Evolutionary conservation across 1,140 invertebrate species (phyloP), one percentile per base, ranked within the genome.

Genomic region (Brachionus rotundiformis): DNA sequence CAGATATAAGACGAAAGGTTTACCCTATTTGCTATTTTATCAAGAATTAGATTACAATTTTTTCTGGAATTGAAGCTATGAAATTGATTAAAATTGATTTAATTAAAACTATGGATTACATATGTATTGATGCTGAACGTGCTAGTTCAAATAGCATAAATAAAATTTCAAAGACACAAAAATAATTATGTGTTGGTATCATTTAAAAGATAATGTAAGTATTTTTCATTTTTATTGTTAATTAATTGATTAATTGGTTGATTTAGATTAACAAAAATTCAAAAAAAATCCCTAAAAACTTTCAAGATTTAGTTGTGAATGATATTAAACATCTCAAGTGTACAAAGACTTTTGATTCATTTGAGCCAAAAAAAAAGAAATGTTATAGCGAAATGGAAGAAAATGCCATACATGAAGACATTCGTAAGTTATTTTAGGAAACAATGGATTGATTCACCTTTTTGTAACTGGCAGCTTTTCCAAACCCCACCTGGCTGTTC

Each of bases 221-320:
- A n/a, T n/a, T n/a, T n/a, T n/a, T n/a, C n/a, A n/a, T n/a, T n/a
- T n/a, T n/a, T n/a, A n/a, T 49, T 49, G 13, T 49, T 11, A n/a
- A 23, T n/a, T n/a, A n/a, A n/a, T 49, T 23, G 27, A 63, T 63
- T 63, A 63, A 23, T 3, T 27, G 27, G 25, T 63, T 63, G 27
- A 63, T 63, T 63, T 63, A 63, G 23, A 63, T 63, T 27, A 63
- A 63, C 27, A 63, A 63, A 27, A 63, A 63, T 63, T 63, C 44
- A 3, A 63, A 63, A 61, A 29, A 63, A 11, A 16, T 19, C 11
- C 11, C 59, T 19, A 63, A 63, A 63, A 27, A 19, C 8, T 31
- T 7, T 29, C 7, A 63, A 63, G 59, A 63, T 63, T 1, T 11
- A 63, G 27, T 63, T 3, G 29, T 63, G 23, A 63, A 63, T 29